A percentile compares a stretch with the other conserved stretches of the same genome.
These are phyloP conservation scores for Drosophila emarginata DNA, from an alignment of 2,888 invertebrate genomes.

Conservation along the genomic window DNA sequence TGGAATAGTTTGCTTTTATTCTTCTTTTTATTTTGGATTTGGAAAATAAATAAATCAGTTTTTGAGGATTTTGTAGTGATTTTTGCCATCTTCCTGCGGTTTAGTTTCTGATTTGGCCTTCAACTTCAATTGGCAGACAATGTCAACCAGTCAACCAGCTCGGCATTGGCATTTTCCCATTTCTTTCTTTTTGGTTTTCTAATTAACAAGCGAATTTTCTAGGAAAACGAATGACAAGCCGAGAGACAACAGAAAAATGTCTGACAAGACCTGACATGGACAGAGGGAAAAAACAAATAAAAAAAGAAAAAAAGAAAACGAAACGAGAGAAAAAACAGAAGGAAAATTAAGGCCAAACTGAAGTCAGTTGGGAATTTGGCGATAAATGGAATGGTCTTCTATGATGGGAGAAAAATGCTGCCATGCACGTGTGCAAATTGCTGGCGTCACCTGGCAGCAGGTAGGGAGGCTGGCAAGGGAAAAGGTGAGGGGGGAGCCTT, in stretches of 20 bases:
- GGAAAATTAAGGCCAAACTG: slow-evolving; percentile 27
- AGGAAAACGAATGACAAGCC: slow-evolving; percentile 33
- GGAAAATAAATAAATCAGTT: slow-evolving; percentile 57
- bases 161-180: slow-evolving; percentile 43
- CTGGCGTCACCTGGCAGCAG: slow-evolving; percentile 1
- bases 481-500: not conserved
- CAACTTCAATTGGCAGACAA: slow-evolving; percentile 56
- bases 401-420: not conserved
- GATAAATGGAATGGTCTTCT: not conserved
- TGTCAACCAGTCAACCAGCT: slow-evolving; percentile 30
- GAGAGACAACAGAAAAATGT: slow-evolving; percentile 31
- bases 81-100: not conserved
- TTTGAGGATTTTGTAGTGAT: slow-evolving; percentile 45
- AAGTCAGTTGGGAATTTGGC: slow-evolving; percentile 8
- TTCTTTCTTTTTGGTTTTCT: slow-evolving; percentile 46
- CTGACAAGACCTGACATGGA: slow-evolving; percentile 60
- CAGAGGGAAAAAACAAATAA: slow-evolving; percentile 9
- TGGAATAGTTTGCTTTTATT: slow-evolving; percentile 8
- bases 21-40: slow-evolving; percentile 24
- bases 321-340: slow-evolving; percentile 37
- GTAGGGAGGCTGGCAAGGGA: not conserved
- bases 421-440: slow-evolving; percentile 5
- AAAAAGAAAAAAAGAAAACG: slow-evolving; percentile 14
- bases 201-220: slow-evolving; percentile 57
- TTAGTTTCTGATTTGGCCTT: slow-evolving; percentile 42